Percentiles rank a stretch among this genome's conserved stretches.
Conservation (phyloP, 2,113 vertebrate genomes). For the Cyphomyrus discorhynchus region DNA sequence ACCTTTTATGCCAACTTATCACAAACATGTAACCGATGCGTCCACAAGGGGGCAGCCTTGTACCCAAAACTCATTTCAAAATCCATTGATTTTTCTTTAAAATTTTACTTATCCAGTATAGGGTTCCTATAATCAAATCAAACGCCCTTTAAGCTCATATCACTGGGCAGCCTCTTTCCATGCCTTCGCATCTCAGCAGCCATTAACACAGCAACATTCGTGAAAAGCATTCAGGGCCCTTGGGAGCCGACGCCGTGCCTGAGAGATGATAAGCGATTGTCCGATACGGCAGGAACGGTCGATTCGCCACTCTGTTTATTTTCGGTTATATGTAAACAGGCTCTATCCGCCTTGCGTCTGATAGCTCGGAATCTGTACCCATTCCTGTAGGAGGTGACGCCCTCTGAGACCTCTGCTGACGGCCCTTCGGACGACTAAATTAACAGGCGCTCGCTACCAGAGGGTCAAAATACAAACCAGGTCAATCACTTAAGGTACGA, state of each 20-base stretch:
- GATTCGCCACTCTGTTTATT: not conserved
- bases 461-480: not conserved
- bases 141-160: not conserved
- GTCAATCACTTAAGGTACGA: not conserved
- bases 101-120: not conserved
- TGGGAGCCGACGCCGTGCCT: not conserved
- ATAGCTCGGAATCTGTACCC: not conserved
- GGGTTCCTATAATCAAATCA: not conserved
- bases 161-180: not conserved
- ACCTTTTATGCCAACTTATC: not conserved
- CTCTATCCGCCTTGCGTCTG: not conserved
- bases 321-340: not conserved
- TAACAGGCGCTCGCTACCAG: not conserved
- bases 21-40: not conserved
- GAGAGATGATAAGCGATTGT: not conserved
- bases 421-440: not conserved
- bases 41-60: constrained; percentile 11
- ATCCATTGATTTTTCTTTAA: not conserved
- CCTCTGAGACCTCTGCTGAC: not conserved
- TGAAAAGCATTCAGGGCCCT: not conserved
- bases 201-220: not conserved
- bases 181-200: not conserved
- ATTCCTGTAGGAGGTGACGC: not conserved
- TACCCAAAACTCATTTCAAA: not conserved
- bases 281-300: not conserved